Evolutionary conservation across 2,797 vertebrate species (phyloP).

Genomic region (Mallotus villosus): DNA sequence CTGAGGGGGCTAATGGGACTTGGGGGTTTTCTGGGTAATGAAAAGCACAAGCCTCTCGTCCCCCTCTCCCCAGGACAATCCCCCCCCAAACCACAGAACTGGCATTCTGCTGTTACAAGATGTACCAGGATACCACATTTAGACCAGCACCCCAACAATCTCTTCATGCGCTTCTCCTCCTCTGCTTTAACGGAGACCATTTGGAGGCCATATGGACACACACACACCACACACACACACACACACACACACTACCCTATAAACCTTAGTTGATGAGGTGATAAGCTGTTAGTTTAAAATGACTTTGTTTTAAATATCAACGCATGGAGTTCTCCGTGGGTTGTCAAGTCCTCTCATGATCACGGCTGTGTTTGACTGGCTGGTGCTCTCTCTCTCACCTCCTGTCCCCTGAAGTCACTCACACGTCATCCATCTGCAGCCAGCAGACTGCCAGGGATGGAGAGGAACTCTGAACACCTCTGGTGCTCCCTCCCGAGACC

Average conservation of each 20-base stretch:
- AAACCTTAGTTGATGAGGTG: neutral
- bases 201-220: constrained; percentile 10
- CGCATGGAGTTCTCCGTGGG: neutral
- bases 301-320: neutral
- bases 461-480: neutral
- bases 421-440: neutral
- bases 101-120: neutral
- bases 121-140: neutral
- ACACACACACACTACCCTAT: neutral
- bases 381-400: neutral
- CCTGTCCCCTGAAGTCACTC: neutral
- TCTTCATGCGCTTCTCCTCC: neutral
- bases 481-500: too few relatives aligned
- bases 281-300: neutral
- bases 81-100: neutral
- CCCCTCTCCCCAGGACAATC: neutral
- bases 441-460: neutral
- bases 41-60: neutral
- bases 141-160: too few relatives aligned
- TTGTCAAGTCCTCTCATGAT: neutral
- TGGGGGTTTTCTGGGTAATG: constrained; percentile 10
- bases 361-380: neutral
- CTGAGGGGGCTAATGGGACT: constrained; percentile 1
- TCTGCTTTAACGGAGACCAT: neutral
- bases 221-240: constrained; percentile 8